Percentiles rank a stretch among this genome's conserved stretches.
Conservation (phyloP, 2,113 vertebrate species). For the Eudyptes chrysolophus region DNA sequence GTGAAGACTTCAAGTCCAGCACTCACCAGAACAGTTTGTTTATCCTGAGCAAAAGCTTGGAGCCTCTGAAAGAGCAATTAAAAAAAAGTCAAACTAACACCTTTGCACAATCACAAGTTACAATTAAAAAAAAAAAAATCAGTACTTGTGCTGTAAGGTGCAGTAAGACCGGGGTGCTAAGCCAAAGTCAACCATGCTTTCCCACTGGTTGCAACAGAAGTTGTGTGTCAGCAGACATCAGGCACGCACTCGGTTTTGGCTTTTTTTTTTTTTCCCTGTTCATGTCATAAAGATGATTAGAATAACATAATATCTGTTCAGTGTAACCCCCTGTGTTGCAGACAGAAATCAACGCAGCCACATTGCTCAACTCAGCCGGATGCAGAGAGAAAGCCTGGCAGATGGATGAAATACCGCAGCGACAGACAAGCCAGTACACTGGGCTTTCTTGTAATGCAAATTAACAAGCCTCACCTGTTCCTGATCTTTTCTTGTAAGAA, state of each 20-base stretch:
- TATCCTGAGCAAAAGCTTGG: neutral
- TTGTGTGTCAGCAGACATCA: neutral
- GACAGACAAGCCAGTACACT: neutral
- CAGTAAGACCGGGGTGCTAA: neutral
- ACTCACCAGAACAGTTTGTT: neutral
- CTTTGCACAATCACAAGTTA: neutral
- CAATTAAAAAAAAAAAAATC: neutral
- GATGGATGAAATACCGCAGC: neutral
- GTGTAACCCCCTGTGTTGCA: neutral
- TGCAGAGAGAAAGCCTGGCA: neutral
- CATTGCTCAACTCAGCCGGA: fast-evolving
- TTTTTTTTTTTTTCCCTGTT: neutral
- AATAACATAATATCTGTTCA: neutral
- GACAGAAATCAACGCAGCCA: neutral
- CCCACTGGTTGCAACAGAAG: neutral
- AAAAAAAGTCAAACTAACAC: neutral
- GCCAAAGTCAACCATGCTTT: neutral
- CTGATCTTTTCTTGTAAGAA: neutral
- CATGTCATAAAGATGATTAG: neutral
- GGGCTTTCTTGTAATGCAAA: neutral
- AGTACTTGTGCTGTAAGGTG: neutral
- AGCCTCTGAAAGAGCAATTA: neutral
- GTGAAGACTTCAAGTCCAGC: neutral
- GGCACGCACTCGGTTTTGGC: neutral
- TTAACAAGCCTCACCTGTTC: neutral